phyloP scores from a whole-genome alignment of 2,797 vertebrate species.

The Micropoecilia bifurca region DNA sequence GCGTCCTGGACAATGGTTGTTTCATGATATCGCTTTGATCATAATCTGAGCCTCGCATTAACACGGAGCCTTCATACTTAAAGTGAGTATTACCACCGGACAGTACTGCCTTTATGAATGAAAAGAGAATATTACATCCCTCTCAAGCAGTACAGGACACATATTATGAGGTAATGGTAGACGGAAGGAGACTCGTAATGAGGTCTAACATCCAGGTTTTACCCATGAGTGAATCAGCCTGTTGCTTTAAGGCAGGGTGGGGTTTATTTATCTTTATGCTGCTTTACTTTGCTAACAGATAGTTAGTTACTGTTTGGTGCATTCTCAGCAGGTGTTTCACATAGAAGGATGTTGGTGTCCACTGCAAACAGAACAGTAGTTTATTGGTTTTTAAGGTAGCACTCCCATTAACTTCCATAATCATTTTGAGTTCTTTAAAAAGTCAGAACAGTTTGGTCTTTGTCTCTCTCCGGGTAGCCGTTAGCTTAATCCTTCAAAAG shows the following conservation, averaged over 20 bases:
- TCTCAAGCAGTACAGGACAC: not conserved
- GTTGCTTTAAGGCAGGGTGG: not conserved
- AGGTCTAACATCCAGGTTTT: not conserved
- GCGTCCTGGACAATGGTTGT: not conserved
- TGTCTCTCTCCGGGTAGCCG: not conserved
- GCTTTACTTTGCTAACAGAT: conserved; percentile 1
- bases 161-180: not conserved
- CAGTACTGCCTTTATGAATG: conserved; percentile 1
- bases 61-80: not conserved
- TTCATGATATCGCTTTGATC: conserved; percentile 3
- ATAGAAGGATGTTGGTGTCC: not conserved
- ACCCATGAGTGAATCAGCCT: not conserved
- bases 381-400: not conserved
- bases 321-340: not conserved
- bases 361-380: not conserved
- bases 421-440: not conserved
- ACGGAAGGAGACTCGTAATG: not conserved
- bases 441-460: not conserved
- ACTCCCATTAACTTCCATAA: not conserved
- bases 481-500: not conserved
- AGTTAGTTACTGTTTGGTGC: not conserved
- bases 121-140: conserved; percentile 7
- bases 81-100: not conserved
- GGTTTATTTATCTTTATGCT: not conserved
- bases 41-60: not conserved